These are phyloP conservation scores for Mixornis gularis DNA, from an alignment of 2,113 vertebrate genomes.

Conservation along the genomic window DNA sequence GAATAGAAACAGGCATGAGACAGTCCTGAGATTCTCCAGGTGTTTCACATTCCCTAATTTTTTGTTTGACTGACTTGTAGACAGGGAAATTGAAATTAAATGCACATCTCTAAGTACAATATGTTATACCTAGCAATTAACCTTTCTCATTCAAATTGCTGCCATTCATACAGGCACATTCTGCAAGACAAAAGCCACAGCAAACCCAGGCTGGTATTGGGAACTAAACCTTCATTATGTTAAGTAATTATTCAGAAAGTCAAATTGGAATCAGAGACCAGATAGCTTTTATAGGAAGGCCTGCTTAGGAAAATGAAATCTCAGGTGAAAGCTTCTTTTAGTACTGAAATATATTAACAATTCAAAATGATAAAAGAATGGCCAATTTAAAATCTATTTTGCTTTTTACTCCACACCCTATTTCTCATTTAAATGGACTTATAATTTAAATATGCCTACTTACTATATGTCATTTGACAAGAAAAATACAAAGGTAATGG, in stretches of 20 bases:
- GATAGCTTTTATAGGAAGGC: neutral
- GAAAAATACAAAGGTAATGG: neutral
- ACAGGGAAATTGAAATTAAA: constrained; percentile 19
- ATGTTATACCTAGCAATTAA: constrained; percentile 8
- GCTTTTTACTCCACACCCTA: neutral
- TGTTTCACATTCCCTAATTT: neutral
- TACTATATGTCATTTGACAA: neutral
- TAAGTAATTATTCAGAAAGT: constrained; percentile 13
- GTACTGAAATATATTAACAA: neutral
- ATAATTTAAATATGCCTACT: neutral
- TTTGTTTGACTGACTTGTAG: neutral
- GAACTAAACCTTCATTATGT: neutral
- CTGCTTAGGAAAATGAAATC: neutral
- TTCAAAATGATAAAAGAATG: neutral
- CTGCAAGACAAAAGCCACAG: constrained; percentile 7
- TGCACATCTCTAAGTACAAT: neutral
- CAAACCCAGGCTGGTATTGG: neutral
- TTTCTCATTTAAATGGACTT: neutral
- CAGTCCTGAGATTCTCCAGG: neutral
- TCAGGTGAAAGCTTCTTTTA: neutral
- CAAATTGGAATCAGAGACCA: neutral
- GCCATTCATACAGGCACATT: neutral
- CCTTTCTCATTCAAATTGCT: neutral
- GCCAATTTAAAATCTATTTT: neutral
- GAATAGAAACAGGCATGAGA: neutral